Evolutionary conservation across 2,113 vertebrate genomes (phyloP), one percentile per base, ranked within the genome.

Genomic region (Hippocampus comes): DNA sequence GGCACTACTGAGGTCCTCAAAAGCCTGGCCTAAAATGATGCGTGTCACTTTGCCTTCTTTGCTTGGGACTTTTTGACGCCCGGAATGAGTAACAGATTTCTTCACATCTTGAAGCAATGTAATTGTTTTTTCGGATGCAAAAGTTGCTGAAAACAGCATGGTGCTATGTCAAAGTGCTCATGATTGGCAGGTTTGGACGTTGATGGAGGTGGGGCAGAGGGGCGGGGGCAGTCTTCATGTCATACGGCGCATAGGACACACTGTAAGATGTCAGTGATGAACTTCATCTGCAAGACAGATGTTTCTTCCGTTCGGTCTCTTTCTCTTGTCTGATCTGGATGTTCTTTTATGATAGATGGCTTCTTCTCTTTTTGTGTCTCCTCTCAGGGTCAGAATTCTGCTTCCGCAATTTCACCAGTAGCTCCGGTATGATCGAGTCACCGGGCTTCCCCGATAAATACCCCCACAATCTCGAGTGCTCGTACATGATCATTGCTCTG

Each of bases 381-480:
- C 6, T 53, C 78, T 17, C 84, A 99, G 97, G 97, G 78, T 97
- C 97, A 0, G 97, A 99, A 82, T 97, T 98, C 84, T 99, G 97
- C 86, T 99, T 97, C 67, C 96, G 94, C 80, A 99, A 99, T 82
- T 99, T 98, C 91, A 97, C 95, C 48, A 93, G 92, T 80, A 83
- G 92, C 53, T 95, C 94, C 0, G 95, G 97, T 21, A 94, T 95
- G 82, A 98, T 99, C 15, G 95, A 99, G 78, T 99, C 97, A 30
- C 97, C 97, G 0, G 95, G 96, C 7, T 99, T 96, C 83, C 97
- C 97, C 0, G 97, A 99, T 84, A 99, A 99, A 73, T 99, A 99
- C 88, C 97, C 97, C 2, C 96, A 98, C 87, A 99, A 99, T 75
- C 90, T 99, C 90, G 97, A 99, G 89, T 99, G 97, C 9, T 73